phyloP scores from a whole-genome alignment of 2,888 invertebrate species.

The Carabus problematicus region DNA sequence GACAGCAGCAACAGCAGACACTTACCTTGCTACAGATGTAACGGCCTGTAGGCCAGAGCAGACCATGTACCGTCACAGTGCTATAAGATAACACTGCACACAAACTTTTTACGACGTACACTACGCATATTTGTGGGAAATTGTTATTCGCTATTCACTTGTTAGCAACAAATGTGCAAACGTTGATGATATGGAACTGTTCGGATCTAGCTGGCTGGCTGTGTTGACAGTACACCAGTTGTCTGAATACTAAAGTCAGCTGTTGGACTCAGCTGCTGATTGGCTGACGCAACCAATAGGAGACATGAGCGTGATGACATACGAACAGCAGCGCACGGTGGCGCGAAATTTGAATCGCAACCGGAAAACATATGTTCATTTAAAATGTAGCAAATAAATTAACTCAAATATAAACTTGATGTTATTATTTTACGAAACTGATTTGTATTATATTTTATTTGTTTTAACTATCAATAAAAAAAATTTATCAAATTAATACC shows the following conservation, averaged over 20 bases:
- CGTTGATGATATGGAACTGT: constrained; percentile 23
- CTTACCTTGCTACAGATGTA: constrained; percentile 37
- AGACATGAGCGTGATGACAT: constrained; percentile 24
- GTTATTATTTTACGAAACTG: too few species aligned
- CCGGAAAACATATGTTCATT: constrained; percentile 11
- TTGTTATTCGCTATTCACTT: constrained; percentile 43
- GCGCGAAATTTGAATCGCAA: constrained; percentile 26
- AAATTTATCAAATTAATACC: too few species aligned
- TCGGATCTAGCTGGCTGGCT: background rate
- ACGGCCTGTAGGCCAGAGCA: constrained; percentile 28
- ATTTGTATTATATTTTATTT: too few species aligned
- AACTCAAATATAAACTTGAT: too few species aligned
- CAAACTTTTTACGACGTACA: constrained; percentile 46
- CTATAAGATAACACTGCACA: constrained; percentile 50
- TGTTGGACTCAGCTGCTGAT: constrained; percentile 44
- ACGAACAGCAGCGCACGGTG: constrained; percentile 1
- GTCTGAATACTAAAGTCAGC: constrained; percentile 51
- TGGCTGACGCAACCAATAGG: constrained; percentile 18
- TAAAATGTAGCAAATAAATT: too few species aligned
- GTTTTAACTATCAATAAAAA: too few species aligned
- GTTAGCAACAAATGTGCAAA: constrained; percentile 46
- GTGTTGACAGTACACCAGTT: constrained; percentile 49
- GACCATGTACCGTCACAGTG: constrained; percentile 34
- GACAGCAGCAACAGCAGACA: background rate
- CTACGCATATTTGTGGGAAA: constrained; percentile 48